Evolutionary conservation across 1,140 invertebrate genomes (phyloP).

Genomic region (Eueides isabella): DNA sequence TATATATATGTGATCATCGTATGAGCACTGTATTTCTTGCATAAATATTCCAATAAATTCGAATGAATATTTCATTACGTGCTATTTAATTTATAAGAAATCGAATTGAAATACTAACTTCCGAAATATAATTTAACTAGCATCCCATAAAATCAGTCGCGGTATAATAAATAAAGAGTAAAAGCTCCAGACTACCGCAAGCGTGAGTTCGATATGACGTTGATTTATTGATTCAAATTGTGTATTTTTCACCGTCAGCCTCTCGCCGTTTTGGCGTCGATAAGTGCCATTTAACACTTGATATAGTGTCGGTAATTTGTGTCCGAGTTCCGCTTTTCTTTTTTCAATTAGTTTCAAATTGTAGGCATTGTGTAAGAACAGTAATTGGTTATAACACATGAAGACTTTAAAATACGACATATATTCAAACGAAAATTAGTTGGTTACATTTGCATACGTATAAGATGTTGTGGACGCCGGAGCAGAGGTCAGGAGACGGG

Average conservation of each 20-base stretch:
- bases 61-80: no score
- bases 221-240: conserved; percentile 79
- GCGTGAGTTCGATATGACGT: conserved; percentile 49
- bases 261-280: conserved; percentile 72
- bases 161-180: conserved; percentile 70
- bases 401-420: no score
- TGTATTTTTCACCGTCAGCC: conserved; percentile 77
- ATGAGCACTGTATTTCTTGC: no score
- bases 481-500: conserved; percentile 45
- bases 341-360: conserved; percentile 79
- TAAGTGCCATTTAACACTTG: conserved; percentile 81
- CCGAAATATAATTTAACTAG: conserved; percentile 20
- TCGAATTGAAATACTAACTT: conserved; percentile 6
- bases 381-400: conserved; percentile 50
- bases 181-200: conserved; percentile 60
- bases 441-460: neutral
- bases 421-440: no score
- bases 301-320: conserved; percentile 81
- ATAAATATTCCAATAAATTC: no score
- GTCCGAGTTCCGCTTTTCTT: conserved; percentile 67
- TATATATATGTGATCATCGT: no score
- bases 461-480: neutral
- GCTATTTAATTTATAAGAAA: no score
- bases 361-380: conserved; percentile 61
- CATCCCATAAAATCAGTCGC: conserved; percentile 12